A percentile compares a stretch with the other conserved stretches of the same genome.
phyloP scores from a whole-genome alignment of 2,888 invertebrate species.

The Coleophora deauratella region DNA sequence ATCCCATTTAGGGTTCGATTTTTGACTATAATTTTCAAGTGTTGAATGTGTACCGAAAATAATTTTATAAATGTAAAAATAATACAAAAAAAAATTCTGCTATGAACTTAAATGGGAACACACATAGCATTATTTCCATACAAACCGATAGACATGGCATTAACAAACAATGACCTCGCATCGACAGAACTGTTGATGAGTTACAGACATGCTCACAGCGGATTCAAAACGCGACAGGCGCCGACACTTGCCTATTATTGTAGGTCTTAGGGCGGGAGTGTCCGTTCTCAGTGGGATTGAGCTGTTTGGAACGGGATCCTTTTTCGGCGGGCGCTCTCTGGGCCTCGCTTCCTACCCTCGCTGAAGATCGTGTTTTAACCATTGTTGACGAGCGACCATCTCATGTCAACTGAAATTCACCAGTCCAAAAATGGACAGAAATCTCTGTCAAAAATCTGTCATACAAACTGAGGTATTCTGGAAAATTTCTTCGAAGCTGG shows the following conservation, averaged over 20 bases:
- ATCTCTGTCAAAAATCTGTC: constrained; percentile 43
- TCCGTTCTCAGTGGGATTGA: constrained; percentile 58
- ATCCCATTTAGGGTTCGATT: too few species aligned
- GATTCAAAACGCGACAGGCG: constrained; percentile 75
- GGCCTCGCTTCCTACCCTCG: constrained; percentile 63
- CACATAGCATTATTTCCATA: too few species aligned
- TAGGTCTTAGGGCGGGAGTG: constrained; percentile 50
- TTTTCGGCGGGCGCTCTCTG: constrained; percentile 57
- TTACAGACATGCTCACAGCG: constrained; percentile 59
- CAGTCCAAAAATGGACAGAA: constrained; percentile 64
- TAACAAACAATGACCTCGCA: constrained; percentile 17
- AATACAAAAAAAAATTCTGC: too few species aligned
- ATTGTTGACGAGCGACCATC: constrained; percentile 70
- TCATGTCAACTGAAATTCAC: constrained; percentile 73
- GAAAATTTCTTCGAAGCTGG: constrained; percentile 60
- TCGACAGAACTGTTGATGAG: constrained; percentile 29
- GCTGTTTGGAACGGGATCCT: constrained; percentile 60
- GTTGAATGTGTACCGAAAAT: constrained; percentile 24
- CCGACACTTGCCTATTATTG: constrained; percentile 64
- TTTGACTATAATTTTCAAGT: constrained; percentile 2
- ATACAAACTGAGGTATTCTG: constrained; percentile 47
- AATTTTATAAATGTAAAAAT: too few species aligned
- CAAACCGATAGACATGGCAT: constrained; percentile 1
- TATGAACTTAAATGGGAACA: too few species aligned
- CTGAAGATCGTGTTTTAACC: constrained; percentile 74